Evolutionary conservation across 2,797 vertebrate genomes (phyloP), one percentile per base, ranked within the genome.

Genomic region (Acipenser transmontanus): DNA sequence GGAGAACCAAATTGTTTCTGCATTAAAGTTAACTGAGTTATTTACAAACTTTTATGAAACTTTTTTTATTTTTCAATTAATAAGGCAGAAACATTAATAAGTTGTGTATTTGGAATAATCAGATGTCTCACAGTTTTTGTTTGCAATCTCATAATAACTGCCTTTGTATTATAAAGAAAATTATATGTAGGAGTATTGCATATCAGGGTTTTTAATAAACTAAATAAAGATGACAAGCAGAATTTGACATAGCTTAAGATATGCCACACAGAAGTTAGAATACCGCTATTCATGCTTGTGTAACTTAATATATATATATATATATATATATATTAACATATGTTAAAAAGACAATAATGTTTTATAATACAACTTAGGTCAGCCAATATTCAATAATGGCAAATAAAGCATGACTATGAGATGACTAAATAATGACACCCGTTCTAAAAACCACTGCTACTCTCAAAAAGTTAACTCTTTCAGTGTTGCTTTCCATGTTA

Each of bases 31-130:
- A 90, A 91, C 87, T 85, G 85, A 78, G 80, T 85, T 88, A 90
- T 92, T 91, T 90, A 92, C 90, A 88, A 90, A 92, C 89, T 91
- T 89, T 77, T 81, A 79, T 72, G 50, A 74, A 73, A 75, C 73
- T 77, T 72, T 75, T 17, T 17, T 17, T 17, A 17, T 17, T 17
- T 17, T 71, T 34, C 34, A 34, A 68, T 68, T 78, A 76, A 72
- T 77, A 74, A 72, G 68, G 65, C 66, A 69, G 70, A 68, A 71
- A 74, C 70, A 67, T 72, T 75, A 52, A 77, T 79, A 69, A 71
- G 72, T 71, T 74, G 2, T 34, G 67, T 72, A 70, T 77, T 74
- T 68, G 65, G 72, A 70, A 73, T 69, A 73, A 71, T 70, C 57
- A 72, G 60, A 69, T 63, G 20, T 72, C 72, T 74, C 48, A 56